A percentile compares a stretch with the other conserved stretches of the same genome.
phyloP scores from a whole-genome alignment of 2,797 vertebrate genomes.

The Leptoclinus maculatus region DNA sequence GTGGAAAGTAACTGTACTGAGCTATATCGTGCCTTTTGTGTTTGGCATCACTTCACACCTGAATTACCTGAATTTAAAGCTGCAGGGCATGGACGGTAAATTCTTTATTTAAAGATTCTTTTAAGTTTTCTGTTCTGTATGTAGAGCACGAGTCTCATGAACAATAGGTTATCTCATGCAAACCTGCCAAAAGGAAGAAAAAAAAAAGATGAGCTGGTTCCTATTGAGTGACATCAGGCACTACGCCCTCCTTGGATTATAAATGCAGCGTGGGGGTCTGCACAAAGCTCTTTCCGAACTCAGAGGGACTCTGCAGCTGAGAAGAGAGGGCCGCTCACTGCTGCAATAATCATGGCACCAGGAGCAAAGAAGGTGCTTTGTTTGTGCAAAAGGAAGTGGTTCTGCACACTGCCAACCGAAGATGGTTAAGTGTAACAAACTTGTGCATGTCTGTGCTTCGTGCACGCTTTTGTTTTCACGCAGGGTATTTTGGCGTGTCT shows the following conservation, averaged over 20 bases:
- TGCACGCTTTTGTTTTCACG: not conserved
- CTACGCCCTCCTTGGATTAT: constrained; percentile 64
- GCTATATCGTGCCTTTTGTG: too few species aligned
- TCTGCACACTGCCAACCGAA: not conserved
- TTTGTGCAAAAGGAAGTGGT: not conserved
- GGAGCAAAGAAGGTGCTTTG: constrained; percentile 73
- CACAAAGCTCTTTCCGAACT: constrained; percentile 32
- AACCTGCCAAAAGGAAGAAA: not conserved
- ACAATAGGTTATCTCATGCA: constrained; percentile 5
- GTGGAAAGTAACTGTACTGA: not conserved
- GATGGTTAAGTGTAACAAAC: not conserved
- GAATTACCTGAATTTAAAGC: too few species aligned
- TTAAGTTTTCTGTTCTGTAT: too few species aligned
- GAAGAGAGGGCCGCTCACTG: constrained; percentile 14
- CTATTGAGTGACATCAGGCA: constrained; percentile 55
- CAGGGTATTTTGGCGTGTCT: constrained; percentile 94
- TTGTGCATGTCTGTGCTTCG: not conserved
- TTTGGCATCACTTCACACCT: too few species aligned
- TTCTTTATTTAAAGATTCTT: too few species aligned
- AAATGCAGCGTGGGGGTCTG: constrained; percentile 51
- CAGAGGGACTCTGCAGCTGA: constrained; percentile 11
- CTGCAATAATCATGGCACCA: constrained; percentile 74
- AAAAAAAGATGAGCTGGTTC: constrained; percentile 2
- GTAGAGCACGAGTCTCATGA: rapidly evolving
- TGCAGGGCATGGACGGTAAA: too few species aligned